Conservation (phyloP, 2,797 vertebrate species). For the Esox lucius region DNA sequence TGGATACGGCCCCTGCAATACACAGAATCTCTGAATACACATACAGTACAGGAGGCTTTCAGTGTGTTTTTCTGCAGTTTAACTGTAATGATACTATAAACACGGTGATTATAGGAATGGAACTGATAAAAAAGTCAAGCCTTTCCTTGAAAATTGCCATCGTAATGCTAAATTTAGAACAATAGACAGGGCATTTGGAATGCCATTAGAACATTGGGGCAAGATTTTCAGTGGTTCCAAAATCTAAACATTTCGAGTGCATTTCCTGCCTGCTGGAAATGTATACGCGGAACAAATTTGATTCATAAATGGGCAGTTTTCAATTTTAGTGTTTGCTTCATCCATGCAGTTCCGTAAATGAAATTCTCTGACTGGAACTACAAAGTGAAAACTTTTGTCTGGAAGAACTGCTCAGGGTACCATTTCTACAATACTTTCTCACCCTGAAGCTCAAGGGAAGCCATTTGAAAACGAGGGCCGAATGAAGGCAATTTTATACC, state of each 20-base stretch:
- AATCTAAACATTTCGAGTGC: conserved; percentile 64
- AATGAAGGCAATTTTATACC: conserved; percentile 44
- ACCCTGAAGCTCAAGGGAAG: conserved; percentile 30
- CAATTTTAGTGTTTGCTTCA: conserved; percentile 67
- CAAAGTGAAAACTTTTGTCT: conserved; percentile 32
- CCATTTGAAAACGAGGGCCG: conserved; percentile 18
- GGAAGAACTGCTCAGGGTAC: conserved; percentile 39
- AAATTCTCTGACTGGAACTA: conserved; percentile 62
- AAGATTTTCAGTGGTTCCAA: conserved; percentile 8
- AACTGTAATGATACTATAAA: conserved; percentile 3
- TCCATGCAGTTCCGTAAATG: conserved; percentile 68
- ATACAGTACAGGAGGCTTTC: not conserved
- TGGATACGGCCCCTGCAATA: not conserved
- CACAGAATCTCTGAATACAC: not conserved
- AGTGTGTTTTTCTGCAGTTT: not conserved
- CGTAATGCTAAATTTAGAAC: conserved; percentile 2
- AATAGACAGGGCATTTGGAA: not conserved
- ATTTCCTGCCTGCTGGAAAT: conserved; percentile 60
- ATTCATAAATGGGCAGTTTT: conserved; percentile 78
- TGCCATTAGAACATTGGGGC: not conserved
- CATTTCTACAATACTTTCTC: conserved; percentile 29
- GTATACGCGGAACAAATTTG: conserved; percentile 73
- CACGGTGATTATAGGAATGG: not conserved
- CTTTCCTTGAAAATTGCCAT: not conserved
- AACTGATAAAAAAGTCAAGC: conserved; percentile 3